These are phyloP conservation scores for Premnoplex brunnescens DNA, from an alignment of 2,797 vertebrate species.

Conservation along the genomic window DNA sequence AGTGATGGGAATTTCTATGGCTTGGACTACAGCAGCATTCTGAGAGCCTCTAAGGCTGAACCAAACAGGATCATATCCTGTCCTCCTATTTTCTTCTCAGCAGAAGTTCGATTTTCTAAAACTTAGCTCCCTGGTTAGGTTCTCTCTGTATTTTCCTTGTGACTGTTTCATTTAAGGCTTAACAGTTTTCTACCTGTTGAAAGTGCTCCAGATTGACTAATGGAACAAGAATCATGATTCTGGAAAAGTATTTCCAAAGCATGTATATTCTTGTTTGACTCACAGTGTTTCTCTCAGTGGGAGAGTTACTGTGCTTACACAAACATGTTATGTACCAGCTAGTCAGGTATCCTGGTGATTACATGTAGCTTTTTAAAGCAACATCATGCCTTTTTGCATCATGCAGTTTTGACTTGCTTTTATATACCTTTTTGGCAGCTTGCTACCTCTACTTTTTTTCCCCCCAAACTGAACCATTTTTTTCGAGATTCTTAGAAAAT, in stretches of 20 bases:
- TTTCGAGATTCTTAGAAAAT: not conserved
- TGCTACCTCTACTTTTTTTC: not conserved
- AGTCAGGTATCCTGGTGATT: constrained; percentile 28
- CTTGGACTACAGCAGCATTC: not conserved
- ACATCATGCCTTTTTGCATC: not conserved
- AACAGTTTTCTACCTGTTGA: not conserved
- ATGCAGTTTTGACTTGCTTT: not conserved
- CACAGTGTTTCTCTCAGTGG: not conserved
- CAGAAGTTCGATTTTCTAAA: not conserved
- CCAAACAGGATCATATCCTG: not conserved
- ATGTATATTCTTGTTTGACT: constrained; percentile 51
- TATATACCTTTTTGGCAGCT: not conserved
- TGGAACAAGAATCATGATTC: constrained; percentile 9
- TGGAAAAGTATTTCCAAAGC: constrained; percentile 26
- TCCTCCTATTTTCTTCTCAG: not conserved
- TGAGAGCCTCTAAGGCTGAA: not conserved
- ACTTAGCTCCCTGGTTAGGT: not conserved
- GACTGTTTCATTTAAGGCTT: constrained; percentile 1
- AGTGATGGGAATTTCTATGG: not conserved
- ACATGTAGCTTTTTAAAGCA: constrained; percentile 18
- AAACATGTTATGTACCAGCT: constrained; percentile 4
- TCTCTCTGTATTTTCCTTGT: not conserved
- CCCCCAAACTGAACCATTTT: not conserved
- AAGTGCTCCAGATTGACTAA: not conserved
- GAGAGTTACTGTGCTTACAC: not conserved